Base-by-base conservation (phyloP, 1,140 invertebrate species). In the Triops longicaudatus region DNA sequence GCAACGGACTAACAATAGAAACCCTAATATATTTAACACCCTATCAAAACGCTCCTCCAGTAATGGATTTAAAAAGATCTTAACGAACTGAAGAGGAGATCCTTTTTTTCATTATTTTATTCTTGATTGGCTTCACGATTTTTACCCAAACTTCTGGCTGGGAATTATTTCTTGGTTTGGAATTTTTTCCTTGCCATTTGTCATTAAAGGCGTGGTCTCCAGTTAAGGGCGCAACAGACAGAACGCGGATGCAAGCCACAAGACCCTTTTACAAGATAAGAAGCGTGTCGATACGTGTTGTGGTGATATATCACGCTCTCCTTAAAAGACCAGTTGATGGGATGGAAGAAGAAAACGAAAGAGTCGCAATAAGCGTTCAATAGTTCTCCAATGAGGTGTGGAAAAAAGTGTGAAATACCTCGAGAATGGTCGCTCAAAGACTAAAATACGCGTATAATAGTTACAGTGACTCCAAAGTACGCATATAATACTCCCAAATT, bases 241-340 rank as follows among this genome's bases (percentile, higher is more conserved):
- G 31, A 37, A 63, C 50, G 50, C 50, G 50, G 50, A 63, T 63
- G 50, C 50, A 63, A 37, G 50, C 50, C 50, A 63, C 50, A 63
- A 63, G 50, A 63, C 50, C 50, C 50, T 63, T 63, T 63, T 63
- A 63, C 50, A 63, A 63, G 50, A 63, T 63, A 63, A 63, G 50
- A 63, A 63, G 50, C 50, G 50, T 63, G 50, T 63, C 50, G 50
- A 63, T 63, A 63, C 50, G 50, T 22, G 50, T 63, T 63, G 50
- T 63, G 50, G 50, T 63, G 50, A 63, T 63, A 63, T 63, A 63
- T 63, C 50, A 63, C 50, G 50, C 17, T 63, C 31, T 37, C 31
- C 31, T 63, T 63, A 63, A 63, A 17, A 63, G 50, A 63, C 50
- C 22, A 22, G 50, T 22, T 63, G 31, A 37, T 0, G 50, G 50